These are phyloP conservation scores for Coilia nasus DNA, from an alignment of 2,797 vertebrate species.

Conservation along the genomic window DNA sequence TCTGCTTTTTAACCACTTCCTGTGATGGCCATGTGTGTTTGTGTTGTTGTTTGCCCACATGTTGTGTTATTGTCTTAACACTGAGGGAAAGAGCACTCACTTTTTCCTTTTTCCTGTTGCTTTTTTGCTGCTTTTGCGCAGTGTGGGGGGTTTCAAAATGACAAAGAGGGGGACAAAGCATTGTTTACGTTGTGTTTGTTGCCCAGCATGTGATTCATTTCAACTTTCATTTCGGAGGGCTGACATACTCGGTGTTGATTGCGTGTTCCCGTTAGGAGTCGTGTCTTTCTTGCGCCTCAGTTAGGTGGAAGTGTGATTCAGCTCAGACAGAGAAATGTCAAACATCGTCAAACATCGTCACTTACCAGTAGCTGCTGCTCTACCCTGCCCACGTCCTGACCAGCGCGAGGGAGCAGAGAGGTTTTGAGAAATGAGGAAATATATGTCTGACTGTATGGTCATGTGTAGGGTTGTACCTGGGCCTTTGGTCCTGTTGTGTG, in stretches of 20 bases:
- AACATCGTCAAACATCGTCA: background rate
- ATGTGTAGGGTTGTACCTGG: background rate
- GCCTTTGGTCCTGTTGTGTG: background rate
- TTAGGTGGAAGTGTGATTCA: constrained; percentile 23
- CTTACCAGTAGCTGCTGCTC: background rate
- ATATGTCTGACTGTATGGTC: background rate
- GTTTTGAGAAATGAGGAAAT: background rate
- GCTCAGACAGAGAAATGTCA: constrained; percentile 48
- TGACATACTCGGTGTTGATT: background rate
- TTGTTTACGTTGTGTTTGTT: too few species aligned
- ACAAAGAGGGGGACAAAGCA: too few species aligned
- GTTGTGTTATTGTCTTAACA: background rate
- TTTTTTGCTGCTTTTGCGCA: too few species aligned
- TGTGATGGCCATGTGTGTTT: background rate
- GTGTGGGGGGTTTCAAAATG: too few species aligned
- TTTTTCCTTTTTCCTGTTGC: too few species aligned
- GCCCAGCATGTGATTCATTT: background rate
- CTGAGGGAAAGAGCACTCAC: too few species aligned
- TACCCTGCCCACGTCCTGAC: background rate
- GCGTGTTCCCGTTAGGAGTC: background rate
- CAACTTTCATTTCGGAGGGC: background rate
- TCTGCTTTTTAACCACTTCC: background rate
- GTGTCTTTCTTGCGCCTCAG: background rate
- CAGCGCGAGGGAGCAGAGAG: background rate
- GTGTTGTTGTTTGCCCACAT: background rate